These are phyloP conservation scores for Lasiommata megera DNA, from an alignment of 2,888 invertebrate species.

Conservation along the genomic window DNA sequence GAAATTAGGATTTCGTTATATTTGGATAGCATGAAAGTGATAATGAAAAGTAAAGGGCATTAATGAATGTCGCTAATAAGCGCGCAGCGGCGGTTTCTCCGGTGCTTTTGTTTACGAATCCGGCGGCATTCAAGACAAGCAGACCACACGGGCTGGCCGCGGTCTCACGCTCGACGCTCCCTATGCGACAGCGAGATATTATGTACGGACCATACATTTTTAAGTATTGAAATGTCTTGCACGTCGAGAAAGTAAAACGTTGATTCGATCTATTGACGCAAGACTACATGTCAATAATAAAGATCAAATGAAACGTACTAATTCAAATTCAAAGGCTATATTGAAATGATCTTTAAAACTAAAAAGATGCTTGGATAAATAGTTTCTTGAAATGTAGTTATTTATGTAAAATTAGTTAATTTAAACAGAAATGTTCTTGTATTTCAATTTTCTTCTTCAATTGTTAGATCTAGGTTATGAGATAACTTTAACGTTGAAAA, in stretches of 20 bases:
- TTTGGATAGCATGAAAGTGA: slow-evolving; percentile 19
- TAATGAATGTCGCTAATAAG: slow-evolving; percentile 43
- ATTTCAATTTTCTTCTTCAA: neutral
- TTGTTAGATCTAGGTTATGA: neutral
- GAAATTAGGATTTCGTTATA: neutral
- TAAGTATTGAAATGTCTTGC: neutral
- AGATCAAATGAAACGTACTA: too few species aligned
- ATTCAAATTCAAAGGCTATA: neutral
- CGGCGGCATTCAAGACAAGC: slow-evolving; percentile 43
- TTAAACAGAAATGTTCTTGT: slow-evolving; percentile 1
- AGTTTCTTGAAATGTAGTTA: neutral
- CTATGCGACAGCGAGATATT: slow-evolving; percentile 32
- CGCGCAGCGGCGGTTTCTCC: slow-evolving; percentile 34
- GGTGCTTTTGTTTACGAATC: slow-evolving; percentile 61
- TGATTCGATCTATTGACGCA: too few species aligned
- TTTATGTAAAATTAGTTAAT: slow-evolving; percentile 5
- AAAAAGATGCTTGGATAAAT: neutral
- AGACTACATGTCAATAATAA: too few species aligned
- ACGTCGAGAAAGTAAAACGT: neutral
- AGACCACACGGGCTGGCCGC: slow-evolving; percentile 38
- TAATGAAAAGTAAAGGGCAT: slow-evolving; percentile 35
- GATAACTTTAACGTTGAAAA: neutral
- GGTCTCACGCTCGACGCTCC: slow-evolving; percentile 38
- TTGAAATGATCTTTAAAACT: neutral
- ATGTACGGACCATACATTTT: neutral